Percentiles rank a stretch among this genome's conserved stretches.
Evolutionary conservation across 2,888 invertebrate species (phyloP).

Genomic region (Anoncus sp.): DNA sequence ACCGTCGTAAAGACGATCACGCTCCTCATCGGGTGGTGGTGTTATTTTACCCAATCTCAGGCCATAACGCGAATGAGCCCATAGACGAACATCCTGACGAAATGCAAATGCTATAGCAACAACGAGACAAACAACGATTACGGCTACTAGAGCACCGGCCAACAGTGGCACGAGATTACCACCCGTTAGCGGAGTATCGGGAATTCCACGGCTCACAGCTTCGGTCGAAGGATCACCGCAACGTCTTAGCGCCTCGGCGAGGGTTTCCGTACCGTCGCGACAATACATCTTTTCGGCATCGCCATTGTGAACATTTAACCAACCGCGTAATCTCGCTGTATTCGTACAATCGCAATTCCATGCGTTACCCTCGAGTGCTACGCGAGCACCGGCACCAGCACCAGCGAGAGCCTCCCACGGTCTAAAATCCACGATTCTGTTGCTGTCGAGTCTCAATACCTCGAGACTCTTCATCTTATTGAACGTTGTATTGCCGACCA

Average conservation of each 20-base stretch:
- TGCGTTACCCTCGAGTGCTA: slow-evolving; percentile 90
- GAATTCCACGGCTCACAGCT: slow-evolving; percentile 87
- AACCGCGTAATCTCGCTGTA: slow-evolving; percentile 88
- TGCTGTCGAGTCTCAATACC: slow-evolving; percentile 90
- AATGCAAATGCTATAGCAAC: slow-evolving; percentile 90
- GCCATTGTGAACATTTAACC: slow-evolving; percentile 88
- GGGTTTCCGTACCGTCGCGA: slow-evolving; percentile 85
- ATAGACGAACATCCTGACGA: slow-evolving; percentile 90
- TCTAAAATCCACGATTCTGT: slow-evolving; percentile 90
- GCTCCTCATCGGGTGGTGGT: slow-evolving; percentile 83
- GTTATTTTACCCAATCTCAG: slow-evolving; percentile 85
- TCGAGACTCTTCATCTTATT: slow-evolving; percentile 89
- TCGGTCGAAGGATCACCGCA: slow-evolving; percentile 89
- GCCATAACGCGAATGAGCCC: slow-evolving; percentile 92
- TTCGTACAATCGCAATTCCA: slow-evolving; percentile 94
- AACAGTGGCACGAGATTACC: slow-evolving; percentile 91
- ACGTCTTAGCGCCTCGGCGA: slow-evolving; percentile 84
- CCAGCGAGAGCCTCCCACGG: slow-evolving; percentile 88
- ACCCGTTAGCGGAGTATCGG: slow-evolving; percentile 87
- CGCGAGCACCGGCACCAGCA: slow-evolving; percentile 85
- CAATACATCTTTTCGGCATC: slow-evolving; percentile 89
- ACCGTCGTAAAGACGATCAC: slow-evolving; percentile 89
- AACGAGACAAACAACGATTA: slow-evolving; percentile 88
- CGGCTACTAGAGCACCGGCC: slow-evolving; percentile 88
- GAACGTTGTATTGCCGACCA: slow-evolving; percentile 91